Conservation (phyloP, 2,888 invertebrate genomes). For the Scaptomyza tumidula region DNA sequence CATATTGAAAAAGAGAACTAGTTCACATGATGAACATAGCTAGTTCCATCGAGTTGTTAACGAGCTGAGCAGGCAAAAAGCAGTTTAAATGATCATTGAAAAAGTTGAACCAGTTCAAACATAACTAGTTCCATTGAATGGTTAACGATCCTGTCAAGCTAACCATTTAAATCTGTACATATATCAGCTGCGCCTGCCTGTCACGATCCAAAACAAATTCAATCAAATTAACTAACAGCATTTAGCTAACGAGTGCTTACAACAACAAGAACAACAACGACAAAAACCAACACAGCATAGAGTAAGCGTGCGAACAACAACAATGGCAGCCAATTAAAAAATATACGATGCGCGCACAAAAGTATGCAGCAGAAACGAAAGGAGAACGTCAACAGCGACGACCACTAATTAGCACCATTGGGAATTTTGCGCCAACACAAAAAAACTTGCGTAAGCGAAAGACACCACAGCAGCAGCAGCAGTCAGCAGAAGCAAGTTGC, state of each 20-base stretch:
- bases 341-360: constrained; percentile 67
- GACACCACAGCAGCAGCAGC: constrained; percentile 16
- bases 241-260: constrained; percentile 50
- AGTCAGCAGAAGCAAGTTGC: constrained; percentile 30
- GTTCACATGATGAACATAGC: background rate
- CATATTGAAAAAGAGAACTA: background rate
- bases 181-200: background rate
- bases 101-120: background rate
- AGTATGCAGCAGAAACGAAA: constrained; percentile 60
- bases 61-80: background rate
- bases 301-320: constrained; percentile 20
- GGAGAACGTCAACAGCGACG: constrained; percentile 57
- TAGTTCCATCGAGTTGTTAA: background rate
- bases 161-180: background rate
- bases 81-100: no score
- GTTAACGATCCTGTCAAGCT: background rate
- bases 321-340: constrained; percentile 69
- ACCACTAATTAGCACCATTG: constrained; percentile 85
- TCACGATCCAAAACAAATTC: constrained; percentile 47
- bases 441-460: constrained; percentile 37
- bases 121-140: background rate
- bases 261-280: constrained; percentile 9
- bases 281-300: constrained; percentile 10
- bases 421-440: constrained; percentile 79
- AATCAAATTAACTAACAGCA: constrained; percentile 56